Percentiles rank a stretch among this genome's conserved stretches.
phyloP scores from a whole-genome alignment of 2,888 invertebrate species.

The Thereva unica region DNA sequence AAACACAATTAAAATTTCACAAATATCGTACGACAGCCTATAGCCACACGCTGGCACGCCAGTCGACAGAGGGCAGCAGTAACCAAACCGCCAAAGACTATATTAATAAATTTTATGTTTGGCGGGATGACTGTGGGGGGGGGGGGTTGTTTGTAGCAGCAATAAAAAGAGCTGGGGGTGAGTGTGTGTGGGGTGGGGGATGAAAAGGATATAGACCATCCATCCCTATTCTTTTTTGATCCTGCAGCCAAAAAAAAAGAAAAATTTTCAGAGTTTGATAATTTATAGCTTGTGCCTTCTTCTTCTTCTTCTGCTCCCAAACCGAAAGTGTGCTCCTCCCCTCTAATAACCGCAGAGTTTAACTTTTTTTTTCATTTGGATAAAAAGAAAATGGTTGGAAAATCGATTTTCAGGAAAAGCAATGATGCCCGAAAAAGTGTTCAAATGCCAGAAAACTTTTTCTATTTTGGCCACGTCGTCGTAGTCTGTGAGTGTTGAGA shows the following conservation, averaged over 20 bases:
- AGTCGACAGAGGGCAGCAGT: not conserved
- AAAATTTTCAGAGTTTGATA: slow-evolving; percentile 35
- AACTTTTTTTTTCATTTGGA: slow-evolving; percentile 19
- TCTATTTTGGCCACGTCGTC: slow-evolving; percentile 33
- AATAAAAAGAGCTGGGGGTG: too few species aligned
- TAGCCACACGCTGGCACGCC: too few species aligned
- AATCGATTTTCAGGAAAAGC: slow-evolving; percentile 33
- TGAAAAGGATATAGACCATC: too few species aligned
- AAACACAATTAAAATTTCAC: slow-evolving; percentile 36
- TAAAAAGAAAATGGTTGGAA: slow-evolving; percentile 39
- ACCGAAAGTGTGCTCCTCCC: slow-evolving; percentile 28
- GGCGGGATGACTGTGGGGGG: not conserved
- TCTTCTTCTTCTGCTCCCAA: slow-evolving; percentile 6
- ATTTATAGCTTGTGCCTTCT: slow-evolving; percentile 37
- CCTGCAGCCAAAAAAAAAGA: slow-evolving; percentile 7
- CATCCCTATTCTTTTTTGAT: not conserved
- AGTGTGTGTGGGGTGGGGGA: too few species aligned
- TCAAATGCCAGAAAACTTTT: slow-evolving; percentile 38
- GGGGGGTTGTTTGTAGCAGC: slow-evolving; percentile 3
- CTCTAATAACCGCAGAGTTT: slow-evolving; percentile 36
- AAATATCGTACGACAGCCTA: slow-evolving; percentile 23
- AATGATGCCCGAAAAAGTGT: slow-evolving; percentile 33
- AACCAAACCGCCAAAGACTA: slow-evolving; percentile 27
- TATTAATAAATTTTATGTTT: slow-evolving; percentile 36
- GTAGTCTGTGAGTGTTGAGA: slow-evolving; percentile 32